Evolutionary conservation across 1,140 invertebrate genomes (phyloP), one percentile per base, ranked within the genome.

Genomic region (Drosophila chauvacae): DNA sequence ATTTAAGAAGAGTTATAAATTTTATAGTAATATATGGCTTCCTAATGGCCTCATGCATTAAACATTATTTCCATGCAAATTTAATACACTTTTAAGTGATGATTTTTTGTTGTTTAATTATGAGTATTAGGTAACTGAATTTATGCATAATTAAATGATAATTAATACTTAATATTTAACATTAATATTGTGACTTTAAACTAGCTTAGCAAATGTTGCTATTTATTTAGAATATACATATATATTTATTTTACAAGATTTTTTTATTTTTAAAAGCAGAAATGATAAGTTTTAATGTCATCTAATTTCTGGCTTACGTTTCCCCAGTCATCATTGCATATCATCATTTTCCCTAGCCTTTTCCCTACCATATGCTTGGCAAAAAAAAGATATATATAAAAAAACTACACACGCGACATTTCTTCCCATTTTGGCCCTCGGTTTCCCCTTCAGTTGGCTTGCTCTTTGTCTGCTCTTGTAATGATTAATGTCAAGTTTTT

Each of bases 401-500:
- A 18, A 60, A 60, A 77, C 74, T 77, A 47, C 78, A 77, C 76
- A 71, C 55, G 77, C 76, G 64, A 82, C 74, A 82, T 61, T 65
- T 77, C 64, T 68, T 20, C 7, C 26, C 18, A 37, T 45, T 18
- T 41, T 18, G 14, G 14, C 14, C 50, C 37, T n/a, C 18, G 35
- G 16, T 33, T 20, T 42, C n/a, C 51, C 30, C 16, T 30, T 35
- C 18, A 23, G 44, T 53, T 23, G 4, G 41, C 18, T 11, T 20
- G 60, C 77, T 65, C 77, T 86, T 80, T 83, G 79, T 80, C 77
- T 84, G 76, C 70, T 63, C 78, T 90, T 72, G 64, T 57, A 90
- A 90, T 90, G 85, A 90, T 90, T 90, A 90, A 90, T 90, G 85
- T 78, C 57, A 71, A 77, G 77, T 83, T 83, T 83, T 88, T 86